A percentile compares a stretch with the other conserved stretches of the same genome.
Conservation (phyloP, 2,113 vertebrate species). For the Kryptolebias marmoratus region DNA sequence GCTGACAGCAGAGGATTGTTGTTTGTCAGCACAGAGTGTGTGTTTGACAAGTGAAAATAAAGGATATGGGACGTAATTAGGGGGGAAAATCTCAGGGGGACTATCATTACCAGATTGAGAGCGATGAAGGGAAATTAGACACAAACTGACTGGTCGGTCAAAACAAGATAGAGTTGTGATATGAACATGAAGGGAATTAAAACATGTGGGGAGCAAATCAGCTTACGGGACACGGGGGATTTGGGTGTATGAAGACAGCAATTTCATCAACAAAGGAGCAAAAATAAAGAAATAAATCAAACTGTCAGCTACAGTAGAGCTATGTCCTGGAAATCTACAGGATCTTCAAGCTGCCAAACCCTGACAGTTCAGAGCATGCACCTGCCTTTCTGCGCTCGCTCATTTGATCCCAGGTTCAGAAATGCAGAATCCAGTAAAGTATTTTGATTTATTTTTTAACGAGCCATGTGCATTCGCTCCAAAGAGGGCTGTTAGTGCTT, state of each 20-base stretch:
- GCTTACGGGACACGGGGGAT: conserved; percentile 47
- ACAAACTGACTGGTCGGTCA: conserved; percentile 44
- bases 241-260: conserved; percentile 20
- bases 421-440: not conserved
- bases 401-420: not conserved
- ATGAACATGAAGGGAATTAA: conserved; percentile 46
- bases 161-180: conserved; percentile 46
- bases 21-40: conserved; percentile 16
- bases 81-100: conserved; percentile 33
- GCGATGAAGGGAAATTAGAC: conserved; percentile 35
- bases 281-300: not conserved
- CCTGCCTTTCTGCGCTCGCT: too few species aligned
- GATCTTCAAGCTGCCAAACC: not conserved
- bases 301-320: conserved; percentile 13
- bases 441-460: not conserved
- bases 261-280: conserved; percentile 17
- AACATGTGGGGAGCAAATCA: conserved; percentile 57
- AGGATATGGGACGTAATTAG: conserved; percentile 31
- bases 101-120: conserved; percentile 23
- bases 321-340: not conserved
- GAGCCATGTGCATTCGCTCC: not conserved
- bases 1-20: conserved; percentile 18
- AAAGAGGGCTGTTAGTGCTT: not conserved
- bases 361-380: not conserved
- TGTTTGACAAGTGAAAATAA: conserved; percentile 55